Percentiles rank a stretch among this genome's conserved stretches.
phyloP scores from a whole-genome alignment of 2,113 vertebrate species.

The Pipa parva region DNA sequence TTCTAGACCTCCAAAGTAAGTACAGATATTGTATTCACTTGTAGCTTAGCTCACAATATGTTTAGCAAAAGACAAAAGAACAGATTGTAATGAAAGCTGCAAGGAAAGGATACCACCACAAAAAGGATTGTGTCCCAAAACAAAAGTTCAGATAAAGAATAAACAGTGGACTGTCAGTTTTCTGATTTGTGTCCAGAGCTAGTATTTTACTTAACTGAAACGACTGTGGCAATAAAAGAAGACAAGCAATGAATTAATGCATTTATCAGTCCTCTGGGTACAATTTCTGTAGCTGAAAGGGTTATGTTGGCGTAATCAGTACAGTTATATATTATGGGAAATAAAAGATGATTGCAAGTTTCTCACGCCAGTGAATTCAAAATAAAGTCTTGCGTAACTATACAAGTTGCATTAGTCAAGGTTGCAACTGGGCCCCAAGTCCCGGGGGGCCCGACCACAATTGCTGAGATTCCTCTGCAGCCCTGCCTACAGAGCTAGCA shows the following conservation, averaged over 20 bases:
- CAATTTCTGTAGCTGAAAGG: slow-evolving; percentile 71
- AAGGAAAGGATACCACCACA: slow-evolving; percentile 50
- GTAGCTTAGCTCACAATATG: slow-evolving; percentile 59
- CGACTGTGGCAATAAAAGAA: slow-evolving; percentile 64
- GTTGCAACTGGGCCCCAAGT: no score
- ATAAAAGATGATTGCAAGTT: slow-evolving; percentile 51
- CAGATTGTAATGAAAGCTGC: slow-evolving; percentile 46
- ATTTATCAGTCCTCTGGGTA: slow-evolving; percentile 71
- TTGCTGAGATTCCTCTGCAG: no score
- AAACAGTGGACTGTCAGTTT: slow-evolving; percentile 69
- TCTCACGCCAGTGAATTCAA: slow-evolving; percentile 59
- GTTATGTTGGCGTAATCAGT: slow-evolving; percentile 71
- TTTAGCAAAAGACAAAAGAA: slow-evolving; percentile 58
- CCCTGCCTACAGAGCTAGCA: no score
- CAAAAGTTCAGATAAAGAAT: slow-evolving; percentile 75
- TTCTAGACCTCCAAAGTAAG: slow-evolving; percentile 64
- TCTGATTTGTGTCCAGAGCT: slow-evolving; percentile 61
- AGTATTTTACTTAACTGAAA: slow-evolving; percentile 63
- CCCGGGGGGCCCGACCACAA: no score
- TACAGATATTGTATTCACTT: slow-evolving; percentile 66
- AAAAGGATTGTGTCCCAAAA: slow-evolving; percentile 69
- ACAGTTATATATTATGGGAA: slow-evolving; percentile 68
- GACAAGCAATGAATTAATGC: slow-evolving; percentile 82
- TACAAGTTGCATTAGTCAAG: no score
- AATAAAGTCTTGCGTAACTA: slow-evolving; percentile 54